These are phyloP conservation scores for Pterois miles DNA, from an alignment of 2,797 vertebrate genomes.

Conservation along the genomic window DNA sequence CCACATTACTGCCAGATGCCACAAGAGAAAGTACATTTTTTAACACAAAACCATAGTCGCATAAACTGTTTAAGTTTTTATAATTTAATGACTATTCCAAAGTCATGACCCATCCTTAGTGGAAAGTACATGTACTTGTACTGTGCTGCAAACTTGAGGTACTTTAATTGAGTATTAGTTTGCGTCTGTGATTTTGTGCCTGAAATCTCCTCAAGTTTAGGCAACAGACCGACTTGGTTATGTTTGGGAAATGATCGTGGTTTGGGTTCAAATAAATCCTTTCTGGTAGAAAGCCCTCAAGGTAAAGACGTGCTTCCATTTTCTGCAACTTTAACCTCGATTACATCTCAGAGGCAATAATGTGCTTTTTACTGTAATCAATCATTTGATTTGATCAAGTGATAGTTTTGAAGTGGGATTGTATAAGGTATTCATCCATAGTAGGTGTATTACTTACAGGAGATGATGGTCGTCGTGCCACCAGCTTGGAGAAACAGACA, in stretches of 20 bases:
- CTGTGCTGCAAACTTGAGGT: neutral
- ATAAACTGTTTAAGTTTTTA: neutral
- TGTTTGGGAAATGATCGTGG: too few relatives aligned
- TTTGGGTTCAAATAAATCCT: too few relatives aligned
- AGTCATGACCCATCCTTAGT: neutral
- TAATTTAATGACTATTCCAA: neutral
- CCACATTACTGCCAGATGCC: fast-evolving
- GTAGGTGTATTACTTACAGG: too few relatives aligned
- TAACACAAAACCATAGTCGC: neutral
- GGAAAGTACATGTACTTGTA: neutral
- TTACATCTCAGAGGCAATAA: neutral
- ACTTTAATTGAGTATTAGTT: neutral
- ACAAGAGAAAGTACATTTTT: neutral
- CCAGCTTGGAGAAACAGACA: too few relatives aligned
- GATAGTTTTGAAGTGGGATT: too few relatives aligned
- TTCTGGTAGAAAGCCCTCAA: too few relatives aligned
- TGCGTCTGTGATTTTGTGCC: too few relatives aligned
- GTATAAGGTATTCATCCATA: too few relatives aligned
- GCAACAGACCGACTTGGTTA: too few relatives aligned
- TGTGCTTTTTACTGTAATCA: neutral
- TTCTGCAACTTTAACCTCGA: neutral
- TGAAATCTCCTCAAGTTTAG: too few relatives aligned
- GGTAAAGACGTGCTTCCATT: neutral
- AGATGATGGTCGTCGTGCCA: too few relatives aligned
- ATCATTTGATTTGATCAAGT: too few relatives aligned